These are phyloP conservation scores for Anseranas semipalmata DNA, from an alignment of 2,113 vertebrate genomes.

Conservation along the genomic window DNA sequence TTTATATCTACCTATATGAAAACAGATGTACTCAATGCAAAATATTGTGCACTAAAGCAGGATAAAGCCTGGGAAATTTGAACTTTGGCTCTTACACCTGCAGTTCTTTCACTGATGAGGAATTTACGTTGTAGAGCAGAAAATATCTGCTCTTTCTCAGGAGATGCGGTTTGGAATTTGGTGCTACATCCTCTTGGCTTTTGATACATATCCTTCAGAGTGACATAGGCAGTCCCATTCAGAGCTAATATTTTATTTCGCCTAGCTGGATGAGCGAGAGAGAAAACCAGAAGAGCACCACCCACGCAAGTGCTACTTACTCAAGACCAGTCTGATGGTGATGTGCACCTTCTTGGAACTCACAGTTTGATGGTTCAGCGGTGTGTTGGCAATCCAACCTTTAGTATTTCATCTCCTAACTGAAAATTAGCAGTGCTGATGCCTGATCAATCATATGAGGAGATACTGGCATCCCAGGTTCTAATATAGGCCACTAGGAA, in stretches of 20 bases:
- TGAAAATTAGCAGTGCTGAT: not conserved
- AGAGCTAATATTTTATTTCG: not conserved
- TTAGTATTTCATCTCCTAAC: not conserved
- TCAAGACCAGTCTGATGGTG: not conserved
- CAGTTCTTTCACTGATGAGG: not conserved
- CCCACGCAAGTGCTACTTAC: not conserved
- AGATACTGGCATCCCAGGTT: rapidly evolving
- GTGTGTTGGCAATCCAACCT: not conserved
- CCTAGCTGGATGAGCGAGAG: not conserved
- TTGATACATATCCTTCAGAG: not conserved
- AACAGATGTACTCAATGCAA: not conserved
- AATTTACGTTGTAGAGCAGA: not conserved
- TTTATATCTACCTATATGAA: not conserved
- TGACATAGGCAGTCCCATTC: not conserved
- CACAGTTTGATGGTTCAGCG: rapidly evolving
- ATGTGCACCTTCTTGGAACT: rapidly evolving
- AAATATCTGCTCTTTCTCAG: not conserved
- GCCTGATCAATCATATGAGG: rapidly evolving
- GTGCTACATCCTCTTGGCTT: not conserved
- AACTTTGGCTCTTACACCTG: not conserved
- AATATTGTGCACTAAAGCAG: not conserved
- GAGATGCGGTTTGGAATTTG: not conserved
- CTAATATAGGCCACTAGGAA: not conserved
- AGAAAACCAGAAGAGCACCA: not conserved
- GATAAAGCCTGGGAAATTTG: not conserved